Evolutionary conservation across 2,888 invertebrate genomes (phyloP), one percentile per base, ranked within the genome.

Genomic region (Drosophila cognata): DNA sequence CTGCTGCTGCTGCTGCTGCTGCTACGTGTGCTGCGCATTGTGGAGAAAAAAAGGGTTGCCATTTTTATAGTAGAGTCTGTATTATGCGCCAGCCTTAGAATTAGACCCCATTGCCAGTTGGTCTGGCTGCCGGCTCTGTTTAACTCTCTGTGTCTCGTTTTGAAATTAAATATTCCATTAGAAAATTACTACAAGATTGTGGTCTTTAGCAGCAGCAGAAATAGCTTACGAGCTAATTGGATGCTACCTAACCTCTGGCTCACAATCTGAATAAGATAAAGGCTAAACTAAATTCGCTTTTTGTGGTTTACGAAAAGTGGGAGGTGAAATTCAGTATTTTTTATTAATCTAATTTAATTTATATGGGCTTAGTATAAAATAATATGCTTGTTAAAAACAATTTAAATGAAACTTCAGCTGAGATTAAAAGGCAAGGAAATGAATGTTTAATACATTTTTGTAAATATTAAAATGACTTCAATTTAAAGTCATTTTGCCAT

Each of bases 111-210:
- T 56, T 62, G 64, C 69, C 67, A 56, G 57, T 68, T 59, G 73
- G 53, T 63, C 29, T 57, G 52, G 69, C 71, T 79, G 69, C 59
- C 63, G 58, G 58, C 62, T 67, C 74, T 68, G 59, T 53, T 62
- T 57, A 48, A 64, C 61, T 72, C 71, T 70, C 74, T 76, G 84
- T 82, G 83, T 81, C 87, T 84, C 78, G 88, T 82, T 88, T 77
- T 82, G 79, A 89, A 91, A 91, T 91, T 91, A 91, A 91, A 91
- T 91, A 91, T 91, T 91, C 91, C 91, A 91, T 91, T 91, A 91
- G 91, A 91, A 91, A 89, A 91, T 91, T 91, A 91, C 89, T 88
- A 90, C 84, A 91, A 89, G 90, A 91, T 91, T 91, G 88, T 84
- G 91, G 89, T 76, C 88, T 81, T 76, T 59, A 82, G 63, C 79